Base-by-base conservation (phyloP, 2,888 invertebrate species). In the Onthophagus sagittarius region DNA sequence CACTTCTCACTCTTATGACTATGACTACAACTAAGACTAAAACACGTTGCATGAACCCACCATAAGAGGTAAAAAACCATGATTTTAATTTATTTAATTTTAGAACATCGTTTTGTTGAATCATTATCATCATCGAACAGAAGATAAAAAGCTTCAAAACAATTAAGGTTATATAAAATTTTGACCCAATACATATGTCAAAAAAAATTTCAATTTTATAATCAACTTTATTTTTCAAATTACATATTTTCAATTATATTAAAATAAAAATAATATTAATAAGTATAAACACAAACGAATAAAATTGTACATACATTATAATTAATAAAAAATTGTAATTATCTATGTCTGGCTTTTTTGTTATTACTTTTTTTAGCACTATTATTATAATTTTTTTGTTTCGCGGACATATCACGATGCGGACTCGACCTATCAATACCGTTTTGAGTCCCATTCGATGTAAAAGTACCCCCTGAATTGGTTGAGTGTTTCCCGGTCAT, bases 311-410 rank as follows among this genome's bases (percentile, higher is more conserved):
- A 23, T 23, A 23, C 23, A 23, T 23, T 23, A 3, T 3, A 23
- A 23, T 53, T 4, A 33, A 33, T 5, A 53, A 53, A 53, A 53
- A 53, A 53, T 53, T 71, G 23, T 2, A 73, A 71, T 75, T 90
- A 95, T 87, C 94, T 90, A 86, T 94, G 94, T 80, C 94, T 89
- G 15, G 94, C 91, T 85, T 95, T 94, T 83, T 95, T 95, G 63
- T 78, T 79, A 79, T 90, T 91, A 82, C 89, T 93, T 81, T 94
- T 94, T 84, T 94, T 94, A 76, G 90, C 91, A 82, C 87, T 87
- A 76, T 84, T 85, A 53, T 84, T 83, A 73, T 85, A 84, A 70
- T 85, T 86, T 87, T 87, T 92, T 89, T 83, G 92, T 88, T 85
- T 93, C 86, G 83, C 90, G 86, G 82, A 90, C 88, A 88, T 89